phyloP scores from a whole-genome alignment of 2,888 invertebrate genomes.

The Odontocerum albicorne region DNA sequence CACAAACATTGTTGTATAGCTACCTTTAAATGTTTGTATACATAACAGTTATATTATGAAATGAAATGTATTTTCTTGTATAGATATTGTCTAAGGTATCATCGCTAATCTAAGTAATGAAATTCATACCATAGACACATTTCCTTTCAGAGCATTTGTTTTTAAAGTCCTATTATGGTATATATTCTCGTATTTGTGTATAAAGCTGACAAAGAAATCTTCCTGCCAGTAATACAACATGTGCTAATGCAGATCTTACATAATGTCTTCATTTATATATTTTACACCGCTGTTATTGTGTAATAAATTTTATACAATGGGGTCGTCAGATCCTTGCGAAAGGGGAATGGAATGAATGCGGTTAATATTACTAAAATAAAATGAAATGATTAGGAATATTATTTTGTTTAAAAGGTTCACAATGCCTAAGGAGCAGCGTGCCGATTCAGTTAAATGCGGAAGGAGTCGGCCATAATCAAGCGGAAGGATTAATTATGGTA shows the following conservation, averaged over 20 bases:
- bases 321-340: conserved; percentile 26
- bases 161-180: conserved; percentile 15
- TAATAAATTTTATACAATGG: conserved; percentile 35
- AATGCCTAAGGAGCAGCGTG: too few relatives aligned
- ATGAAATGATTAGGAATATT: too few relatives aligned
- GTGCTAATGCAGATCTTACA: conserved; percentile 20
- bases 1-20: conserved; percentile 36
- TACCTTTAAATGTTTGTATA: conserved; percentile 29
- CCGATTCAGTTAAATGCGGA: too few relatives aligned
- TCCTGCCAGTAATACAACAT: conserved; percentile 8
- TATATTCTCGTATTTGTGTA: conserved; percentile 17
- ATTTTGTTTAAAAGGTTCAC: too few relatives aligned
- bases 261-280: conserved; percentile 29
- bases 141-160: conserved; percentile 21
- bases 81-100: conserved; percentile 33
- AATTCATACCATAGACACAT: conserved; percentile 23
- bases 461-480: conserved; percentile 11
- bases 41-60: conserved; percentile 25
- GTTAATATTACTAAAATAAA: neutral
- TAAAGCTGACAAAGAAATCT: conserved; percentile 24
- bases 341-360: conserved; percentile 14
- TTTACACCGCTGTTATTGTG: conserved; percentile 33
- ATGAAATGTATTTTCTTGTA: conserved; percentile 35
- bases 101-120: conserved; percentile 28
- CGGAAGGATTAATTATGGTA: conserved; percentile 18